Percentiles rank a stretch among this genome's conserved stretches.
These are phyloP conservation scores for Cossypha polioptera DNA, from an alignment of 2,797 vertebrate species.

Conservation along the genomic window DNA sequence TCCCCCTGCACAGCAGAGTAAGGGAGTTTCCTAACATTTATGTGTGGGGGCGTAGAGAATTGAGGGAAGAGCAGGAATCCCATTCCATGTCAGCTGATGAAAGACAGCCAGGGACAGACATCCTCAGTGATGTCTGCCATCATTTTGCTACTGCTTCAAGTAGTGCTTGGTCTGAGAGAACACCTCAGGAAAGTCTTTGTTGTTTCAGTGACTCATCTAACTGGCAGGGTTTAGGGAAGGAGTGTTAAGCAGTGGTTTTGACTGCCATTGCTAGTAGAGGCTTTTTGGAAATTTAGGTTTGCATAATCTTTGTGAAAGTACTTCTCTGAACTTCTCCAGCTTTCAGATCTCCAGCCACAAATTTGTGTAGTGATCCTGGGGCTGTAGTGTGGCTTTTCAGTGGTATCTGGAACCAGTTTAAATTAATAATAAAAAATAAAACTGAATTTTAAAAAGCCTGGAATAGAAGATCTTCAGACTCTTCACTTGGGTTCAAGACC, in stretches of 20 bases:
- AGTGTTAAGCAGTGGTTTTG: neutral
- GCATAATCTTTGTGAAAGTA: neutral
- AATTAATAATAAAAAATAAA: neutral
- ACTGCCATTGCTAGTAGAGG: neutral
- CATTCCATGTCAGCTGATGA: neutral
- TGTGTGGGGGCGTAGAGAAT: neutral
- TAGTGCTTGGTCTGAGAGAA: neutral
- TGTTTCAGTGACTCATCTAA: neutral
- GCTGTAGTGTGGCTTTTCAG: neutral
- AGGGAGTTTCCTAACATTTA: neutral
- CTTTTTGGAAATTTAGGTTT: neutral
- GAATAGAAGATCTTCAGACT: neutral
- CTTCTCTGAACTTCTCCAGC: neutral
- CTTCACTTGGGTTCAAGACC: neutral
- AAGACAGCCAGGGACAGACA: neutral
- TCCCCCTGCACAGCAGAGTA: neutral
- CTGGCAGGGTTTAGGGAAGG: neutral
- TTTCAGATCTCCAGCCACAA: neutral
- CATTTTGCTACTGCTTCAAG: neutral
- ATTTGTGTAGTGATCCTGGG: neutral
- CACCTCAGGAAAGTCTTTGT: neutral
- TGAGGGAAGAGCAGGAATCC: neutral
- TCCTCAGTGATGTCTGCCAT: neutral
- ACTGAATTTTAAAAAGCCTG: rapidly evolving
- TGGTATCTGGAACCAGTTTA: neutral